These are phyloP conservation scores for Drosophila anomalipes DNA, from an alignment of 2,888 invertebrate genomes.

Conservation along the genomic window DNA sequence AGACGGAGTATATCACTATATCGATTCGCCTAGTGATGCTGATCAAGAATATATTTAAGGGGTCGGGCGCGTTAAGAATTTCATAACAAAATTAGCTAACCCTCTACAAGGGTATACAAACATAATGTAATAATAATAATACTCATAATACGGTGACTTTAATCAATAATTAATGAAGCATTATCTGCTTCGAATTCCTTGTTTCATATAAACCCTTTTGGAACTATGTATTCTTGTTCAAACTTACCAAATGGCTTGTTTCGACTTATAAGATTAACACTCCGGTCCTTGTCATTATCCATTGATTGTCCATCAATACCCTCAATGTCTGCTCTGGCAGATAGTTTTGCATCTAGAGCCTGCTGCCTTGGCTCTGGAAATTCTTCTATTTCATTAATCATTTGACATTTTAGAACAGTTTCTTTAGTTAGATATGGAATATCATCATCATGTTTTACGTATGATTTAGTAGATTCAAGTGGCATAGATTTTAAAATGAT, in stretches of 20 bases:
- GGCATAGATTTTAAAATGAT: constrained; percentile 82
- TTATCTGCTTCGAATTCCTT: too few relatives aligned
- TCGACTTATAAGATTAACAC: constrained; percentile 16
- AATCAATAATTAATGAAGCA: neutral
- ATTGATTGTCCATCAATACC: constrained; percentile 8
- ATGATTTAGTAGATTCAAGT: constrained; percentile 73
- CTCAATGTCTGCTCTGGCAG: constrained; percentile 25
- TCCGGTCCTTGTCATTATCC: constrained; percentile 39
- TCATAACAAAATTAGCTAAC: neutral
- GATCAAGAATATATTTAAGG: neutral
- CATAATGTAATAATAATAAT: neutral
- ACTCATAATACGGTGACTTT: neutral
- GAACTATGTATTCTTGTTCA: too few relatives aligned
- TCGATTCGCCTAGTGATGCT: neutral
- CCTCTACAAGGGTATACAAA: neutral
- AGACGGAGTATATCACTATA: neutral
- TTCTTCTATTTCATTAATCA: constrained; percentile 66
- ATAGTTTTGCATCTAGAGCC: constrained; percentile 15
- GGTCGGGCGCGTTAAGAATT: neutral
- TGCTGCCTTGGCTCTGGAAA: constrained; percentile 39
- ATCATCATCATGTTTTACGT: constrained; percentile 77
- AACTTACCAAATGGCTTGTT: constrained; percentile 61
- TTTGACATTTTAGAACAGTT: constrained; percentile 85
- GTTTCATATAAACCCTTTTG: neutral
- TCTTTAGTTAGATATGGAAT: constrained; percentile 86